Evolutionary conservation across 2,888 invertebrate genomes (phyloP), one percentile per base, ranked within the genome.

Genomic region (Germaria angustata): DNA sequence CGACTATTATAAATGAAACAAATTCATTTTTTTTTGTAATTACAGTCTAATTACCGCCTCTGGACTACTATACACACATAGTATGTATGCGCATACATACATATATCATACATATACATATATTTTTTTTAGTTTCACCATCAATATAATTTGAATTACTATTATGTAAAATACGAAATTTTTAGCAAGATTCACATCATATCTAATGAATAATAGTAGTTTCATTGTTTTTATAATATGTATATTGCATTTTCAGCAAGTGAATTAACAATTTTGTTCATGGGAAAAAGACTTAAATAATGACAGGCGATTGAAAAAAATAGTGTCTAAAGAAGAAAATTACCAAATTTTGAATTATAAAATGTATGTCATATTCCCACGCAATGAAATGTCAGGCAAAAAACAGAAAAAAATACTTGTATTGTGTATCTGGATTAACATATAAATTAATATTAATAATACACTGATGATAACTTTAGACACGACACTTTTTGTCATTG

Each of bases 311-410:
- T 15, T 65, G 41, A 55, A 51, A 34, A 57, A 24, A 57, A 55
- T 66, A 49, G 59, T n/a, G n/a, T 11, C 15, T 69, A 15, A 59
- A 55, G 17, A 20, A 32, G 24, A 44, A 49, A 28, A 46, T 24
- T 34, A 71, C 57, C 65, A 65, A 15, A 11, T 41, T 39, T 34
- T 46, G 24, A 53, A 15, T 11, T 44, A 66, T 22, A 39, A 78
- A 84, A 80, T 81, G 49, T 84, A 39, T 81, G 84, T 81, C 81
- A 79, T 76, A 81, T 68, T 84, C 81, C 78, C 81, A 84, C 84
- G 81, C 84, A 81, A 76, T 65, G 15, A 68, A 46, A 73, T 77
- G 41, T 9, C 53, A 53, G 11, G n/a, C 55, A 55, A 65, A 63
- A 76, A 55, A n/a, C 1, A 61, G 59, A 57, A 22, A 65, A 11